phyloP scores from a whole-genome alignment of 2,797 vertebrate genomes.

The Hafferia zeledoni region DNA sequence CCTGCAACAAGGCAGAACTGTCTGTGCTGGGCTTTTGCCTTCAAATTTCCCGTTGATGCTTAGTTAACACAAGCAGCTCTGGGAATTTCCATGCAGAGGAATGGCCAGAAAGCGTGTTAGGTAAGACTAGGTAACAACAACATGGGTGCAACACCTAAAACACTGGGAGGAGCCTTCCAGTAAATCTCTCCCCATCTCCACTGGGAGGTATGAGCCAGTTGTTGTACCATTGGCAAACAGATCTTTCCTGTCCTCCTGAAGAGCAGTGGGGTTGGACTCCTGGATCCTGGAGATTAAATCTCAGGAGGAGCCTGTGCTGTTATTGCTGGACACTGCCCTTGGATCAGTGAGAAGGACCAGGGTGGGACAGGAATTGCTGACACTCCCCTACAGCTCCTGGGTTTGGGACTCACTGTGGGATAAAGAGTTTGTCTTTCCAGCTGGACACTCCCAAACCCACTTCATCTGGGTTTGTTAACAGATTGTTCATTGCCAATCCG shows the following conservation, averaged over 20 bases:
- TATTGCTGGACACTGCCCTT: background rate
- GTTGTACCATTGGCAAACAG: background rate
- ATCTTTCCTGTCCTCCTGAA: background rate
- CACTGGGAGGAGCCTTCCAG: background rate
- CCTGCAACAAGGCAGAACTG: background rate
- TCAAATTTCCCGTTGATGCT: background rate
- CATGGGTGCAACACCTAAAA: background rate
- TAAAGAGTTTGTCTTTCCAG: slow-evolving; percentile 18
- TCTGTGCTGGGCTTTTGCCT: background rate
- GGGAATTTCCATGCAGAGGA: background rate
- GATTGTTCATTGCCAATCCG: background rate
- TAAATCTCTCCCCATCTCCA: background rate
- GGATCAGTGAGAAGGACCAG: background rate
- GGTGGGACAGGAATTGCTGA: slow-evolving; percentile 31
- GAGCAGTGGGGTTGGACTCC: background rate
- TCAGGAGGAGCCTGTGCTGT: background rate
- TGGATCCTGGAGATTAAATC: background rate
- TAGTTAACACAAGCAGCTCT: background rate
- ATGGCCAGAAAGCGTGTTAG: background rate
- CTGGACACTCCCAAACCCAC: slow-evolving; percentile 32
- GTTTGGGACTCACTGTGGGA: slow-evolving; percentile 21
- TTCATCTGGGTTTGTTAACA: background rate
- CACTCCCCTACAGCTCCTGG: background rate
- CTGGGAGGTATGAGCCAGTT: background rate
- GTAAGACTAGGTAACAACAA: background rate